Base-by-base conservation (phyloP, 2,888 invertebrate genomes). In the Blastobasis adustella region DNA sequence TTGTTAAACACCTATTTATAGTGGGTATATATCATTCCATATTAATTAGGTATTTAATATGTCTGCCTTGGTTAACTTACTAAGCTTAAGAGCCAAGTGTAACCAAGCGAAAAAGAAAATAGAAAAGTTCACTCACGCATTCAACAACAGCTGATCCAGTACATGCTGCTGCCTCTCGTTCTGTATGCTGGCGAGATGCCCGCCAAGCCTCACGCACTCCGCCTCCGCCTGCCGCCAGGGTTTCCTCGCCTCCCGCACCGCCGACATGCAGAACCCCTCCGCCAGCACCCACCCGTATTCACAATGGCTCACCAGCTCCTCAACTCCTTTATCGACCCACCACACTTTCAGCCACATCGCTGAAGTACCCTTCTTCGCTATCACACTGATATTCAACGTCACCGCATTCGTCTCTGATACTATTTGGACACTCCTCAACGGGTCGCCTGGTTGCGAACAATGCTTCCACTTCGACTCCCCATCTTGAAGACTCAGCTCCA, bases 241-340 rank as follows among this genome's bases (percentile, higher is more conserved):
- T 58, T 90, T 74, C 60, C 86, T 88, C 5, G 82, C 75, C 45
- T 89, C 87, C 60, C 93, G 90, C 54, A 92, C 80, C 5, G 91
- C 90, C 51, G 91, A 76, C 63, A 94, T 87, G 69, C 94, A 94
- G 72, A 92, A 92, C 61, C 92, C 92, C 47, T 91, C 89, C 54
- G 92, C 82, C 4, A 91, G 80, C 54, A 93, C 90, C 93, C 93
- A 94, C 0, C 93, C 93, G 61, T 92, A 94, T 46, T 91, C 92
- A 73, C 94, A 94, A 58, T 90, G 89, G 0, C 91, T 91, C 37
- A 92, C 91, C 3, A 93, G 74, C 37, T 91, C 91, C 5, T 90
- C 88, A 4, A 92, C 76, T 1, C 91, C 88, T 60, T 91, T 90
- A 47, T 93, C 92, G 73, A 90, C 89, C 82, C 93, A 93, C 74